These are phyloP conservation scores for Lepidurus couesii DNA, from an alignment of 1,140 invertebrate species.

Conservation along the genomic window DNA sequence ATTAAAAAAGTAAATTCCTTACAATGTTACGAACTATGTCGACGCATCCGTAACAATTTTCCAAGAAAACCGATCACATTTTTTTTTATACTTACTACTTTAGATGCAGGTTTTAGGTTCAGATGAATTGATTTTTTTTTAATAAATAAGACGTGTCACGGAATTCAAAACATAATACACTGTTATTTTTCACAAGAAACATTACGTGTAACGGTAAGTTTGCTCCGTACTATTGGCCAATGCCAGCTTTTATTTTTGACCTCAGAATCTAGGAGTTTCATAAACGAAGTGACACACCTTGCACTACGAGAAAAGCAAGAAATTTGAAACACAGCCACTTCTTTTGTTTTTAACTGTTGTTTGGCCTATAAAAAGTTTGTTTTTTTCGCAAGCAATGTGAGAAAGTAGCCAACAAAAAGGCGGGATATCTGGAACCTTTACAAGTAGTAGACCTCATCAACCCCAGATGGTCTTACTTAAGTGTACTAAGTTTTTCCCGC, in stretches of 20 bases:
- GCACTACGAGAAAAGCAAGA: slow-evolving; percentile 16
- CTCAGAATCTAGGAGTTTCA: background rate
- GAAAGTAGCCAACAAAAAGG: background rate
- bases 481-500: background rate
- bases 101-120: no score
- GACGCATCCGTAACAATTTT: no score
- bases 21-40: no score
- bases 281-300: background rate
- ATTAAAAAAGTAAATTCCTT: no score
- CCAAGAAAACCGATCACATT: no score
- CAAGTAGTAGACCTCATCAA: background rate
- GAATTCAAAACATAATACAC: no score
- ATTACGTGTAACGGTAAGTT: no score
- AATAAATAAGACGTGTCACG: no score
- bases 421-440: background rate
- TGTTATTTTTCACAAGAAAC: no score
- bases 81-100: no score
- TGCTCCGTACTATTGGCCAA: background rate
- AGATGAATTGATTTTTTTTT: no score
- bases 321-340: background rate
- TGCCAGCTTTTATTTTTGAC: background rate
- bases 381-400: background rate
- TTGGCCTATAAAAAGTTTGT: background rate
- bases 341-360: background rate
- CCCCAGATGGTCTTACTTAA: background rate